Base-by-base conservation (phyloP, 2,888 invertebrate species). In the Diarsia mendica region DNA sequence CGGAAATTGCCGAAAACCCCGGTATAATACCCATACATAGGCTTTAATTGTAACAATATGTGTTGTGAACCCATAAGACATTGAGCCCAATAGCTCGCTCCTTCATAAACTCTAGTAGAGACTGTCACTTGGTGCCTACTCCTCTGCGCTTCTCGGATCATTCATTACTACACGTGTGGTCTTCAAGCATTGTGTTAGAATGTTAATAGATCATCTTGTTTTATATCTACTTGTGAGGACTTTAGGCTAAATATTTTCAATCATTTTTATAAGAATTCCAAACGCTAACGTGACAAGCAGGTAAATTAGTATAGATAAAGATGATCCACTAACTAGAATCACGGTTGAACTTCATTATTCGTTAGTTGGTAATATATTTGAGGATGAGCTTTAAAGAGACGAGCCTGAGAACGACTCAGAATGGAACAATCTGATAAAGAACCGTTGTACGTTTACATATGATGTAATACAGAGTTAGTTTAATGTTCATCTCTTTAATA, bases 1-100 rank as follows among this genome's bases (percentile, higher is more conserved):
- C 98, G 99, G 97, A 99, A 99, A 98, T 97, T 99, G 97, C 99
- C 99, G 96, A 99, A 99, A 98, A 99, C 99, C 96, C 99, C 99
- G 98, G 99, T 99, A 98, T 98, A 98, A 98, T 98, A 97, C 97
- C 94, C 95, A 96, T 94, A 95, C 93, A 94, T 96, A 96, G 95
- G 95, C 93, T 95, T 95, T 95, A 94, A 94, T 92, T 94, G 93
- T 96, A 95, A 95, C 95, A 93, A 96, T 97, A 96, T 96, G 96
- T 97, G 97, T 96, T 97, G 96, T 97, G 96, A 96, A 93, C 94
- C 95, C 95, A 95, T 92, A 92, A 94, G 94, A 95, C 94, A 94
- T 92, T 93, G 94, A 94, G 93, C 93, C 80, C 82, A 84, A 85
- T 46, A 87, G 92, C 93, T 94, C 93, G 86, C 89, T 89, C 92